Evolutionary conservation across 1,140 invertebrate genomes (phyloP).

Genomic region (Pissodes strobi): DNA sequence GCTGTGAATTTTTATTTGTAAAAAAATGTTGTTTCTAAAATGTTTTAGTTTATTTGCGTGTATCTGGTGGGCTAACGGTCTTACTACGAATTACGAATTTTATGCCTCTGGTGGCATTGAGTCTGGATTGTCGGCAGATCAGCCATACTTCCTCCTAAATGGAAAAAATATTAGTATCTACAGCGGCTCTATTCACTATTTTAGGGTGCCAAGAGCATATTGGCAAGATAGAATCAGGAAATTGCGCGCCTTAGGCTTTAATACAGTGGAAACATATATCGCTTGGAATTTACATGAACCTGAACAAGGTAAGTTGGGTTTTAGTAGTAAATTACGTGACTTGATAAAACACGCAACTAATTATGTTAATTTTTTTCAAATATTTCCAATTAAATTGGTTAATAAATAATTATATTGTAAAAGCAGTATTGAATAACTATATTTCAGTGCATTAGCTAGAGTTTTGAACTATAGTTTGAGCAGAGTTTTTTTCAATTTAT

Average conservation of each 20-base stretch:
- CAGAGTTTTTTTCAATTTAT: no score
- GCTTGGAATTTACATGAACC: constrained; percentile 93
- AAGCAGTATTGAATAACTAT: no score
- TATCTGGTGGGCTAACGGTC: neutral
- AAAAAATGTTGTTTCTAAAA: no score
- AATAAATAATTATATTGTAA: no score
- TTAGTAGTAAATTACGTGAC: no score
- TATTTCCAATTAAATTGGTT: no score
- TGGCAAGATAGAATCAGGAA: constrained; percentile 35
- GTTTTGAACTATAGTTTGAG: no score
- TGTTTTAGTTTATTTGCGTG: no score
- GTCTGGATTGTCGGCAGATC: constrained; percentile 37
- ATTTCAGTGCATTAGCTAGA: no score
- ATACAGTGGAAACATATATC: constrained; percentile 90
- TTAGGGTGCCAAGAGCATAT: constrained; percentile 72
- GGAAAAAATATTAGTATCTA: constrained; percentile 44
- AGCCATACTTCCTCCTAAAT: constrained; percentile 43
- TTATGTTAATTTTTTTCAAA: no score
- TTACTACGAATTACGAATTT: constrained; percentile 45
- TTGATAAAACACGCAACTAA: no score
- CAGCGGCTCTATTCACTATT: constrained; percentile 88
- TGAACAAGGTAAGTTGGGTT: constrained; percentile 33
- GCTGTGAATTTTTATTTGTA: no score
- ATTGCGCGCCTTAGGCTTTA: constrained; percentile 68
- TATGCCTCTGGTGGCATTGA: constrained; percentile 43